Conservation (phyloP, 2,797 vertebrate species). For the Semotilus atromaculatus region DNA sequence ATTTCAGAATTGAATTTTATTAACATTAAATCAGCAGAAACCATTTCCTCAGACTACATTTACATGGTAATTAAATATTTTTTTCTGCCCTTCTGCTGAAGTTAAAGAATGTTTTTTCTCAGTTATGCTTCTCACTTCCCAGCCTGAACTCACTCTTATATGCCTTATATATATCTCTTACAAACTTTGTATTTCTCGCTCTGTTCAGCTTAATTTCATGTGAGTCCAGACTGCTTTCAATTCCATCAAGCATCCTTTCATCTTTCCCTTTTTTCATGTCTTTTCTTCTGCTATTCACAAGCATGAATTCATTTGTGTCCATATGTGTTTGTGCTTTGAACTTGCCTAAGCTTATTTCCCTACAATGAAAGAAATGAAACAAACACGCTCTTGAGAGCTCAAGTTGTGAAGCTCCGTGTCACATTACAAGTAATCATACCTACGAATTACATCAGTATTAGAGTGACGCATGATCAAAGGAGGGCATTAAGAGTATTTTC, state of each 20-base stretch:
- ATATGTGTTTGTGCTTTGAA: slow-evolving; percentile 70
- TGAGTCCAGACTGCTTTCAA: slow-evolving; percentile 68
- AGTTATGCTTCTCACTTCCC: slow-evolving; percentile 34
- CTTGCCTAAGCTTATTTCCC: slow-evolving; percentile 58
- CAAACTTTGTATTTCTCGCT: slow-evolving; percentile 41
- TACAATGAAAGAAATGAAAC: slow-evolving; percentile 54
- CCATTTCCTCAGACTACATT: neutral
- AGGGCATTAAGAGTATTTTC: neutral
- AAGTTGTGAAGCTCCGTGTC: slow-evolving; percentile 44
- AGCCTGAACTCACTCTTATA: slow-evolving; percentile 43
- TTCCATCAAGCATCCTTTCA: slow-evolving; percentile 65
- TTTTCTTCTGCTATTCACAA: slow-evolving; percentile 64
- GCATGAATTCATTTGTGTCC: slow-evolving; percentile 69
- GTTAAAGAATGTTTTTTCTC: neutral
- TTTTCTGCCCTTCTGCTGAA: neutral
- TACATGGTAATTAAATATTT: neutral
- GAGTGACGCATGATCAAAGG: slow-evolving; percentile 36
- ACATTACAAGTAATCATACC: slow-evolving; percentile 34
- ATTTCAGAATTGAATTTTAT: neutral
- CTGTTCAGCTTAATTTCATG: slow-evolving; percentile 62
- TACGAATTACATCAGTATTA: slow-evolving; percentile 32
- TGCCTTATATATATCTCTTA: slow-evolving; percentile 6
- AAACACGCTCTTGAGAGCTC: slow-evolving; percentile 51
- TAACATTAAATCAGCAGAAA: neutral
- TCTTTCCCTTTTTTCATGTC: slow-evolving; percentile 54